Conservation (phyloP, 2,797 vertebrate species). For the Onychomys arenicola region DNA sequence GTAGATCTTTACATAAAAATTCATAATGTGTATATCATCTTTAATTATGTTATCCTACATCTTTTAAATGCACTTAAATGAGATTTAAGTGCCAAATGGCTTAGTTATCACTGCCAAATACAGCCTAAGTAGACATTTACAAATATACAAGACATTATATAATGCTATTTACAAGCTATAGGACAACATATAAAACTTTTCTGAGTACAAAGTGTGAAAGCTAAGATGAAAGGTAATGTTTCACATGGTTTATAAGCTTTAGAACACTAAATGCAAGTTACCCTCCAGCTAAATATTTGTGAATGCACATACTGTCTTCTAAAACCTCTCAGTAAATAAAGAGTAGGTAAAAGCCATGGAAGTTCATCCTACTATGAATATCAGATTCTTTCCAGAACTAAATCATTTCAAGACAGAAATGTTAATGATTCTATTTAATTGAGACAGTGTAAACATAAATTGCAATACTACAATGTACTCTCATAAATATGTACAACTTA, state of each 20-base stretch:
- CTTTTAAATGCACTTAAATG: constrained; percentile 59
- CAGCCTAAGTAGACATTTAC: constrained; percentile 54
- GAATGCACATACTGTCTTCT: background rate
- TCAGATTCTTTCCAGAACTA: constrained; percentile 45
- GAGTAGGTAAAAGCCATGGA: constrained; percentile 25
- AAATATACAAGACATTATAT: background rate
- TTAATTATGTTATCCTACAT: constrained; percentile 53
- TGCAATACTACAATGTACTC: background rate
- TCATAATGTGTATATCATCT: background rate
- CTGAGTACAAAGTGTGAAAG: constrained; percentile 56
- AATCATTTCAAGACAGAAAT: constrained; percentile 4
- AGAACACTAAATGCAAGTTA: constrained; percentile 58
- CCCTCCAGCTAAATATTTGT: constrained; percentile 30
- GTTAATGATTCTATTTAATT: background rate
- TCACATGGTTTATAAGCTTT: constrained; percentile 65
- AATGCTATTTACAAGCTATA: constrained; percentile 70
- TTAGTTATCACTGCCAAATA: constrained; percentile 55
- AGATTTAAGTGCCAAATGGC: constrained; percentile 67
- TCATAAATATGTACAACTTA: background rate
- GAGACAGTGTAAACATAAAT: background rate
- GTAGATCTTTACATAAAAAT: constrained; percentile 2
- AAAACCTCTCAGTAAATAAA: background rate
- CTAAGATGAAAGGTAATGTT: constrained; percentile 39
- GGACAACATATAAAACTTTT: constrained; percentile 64
- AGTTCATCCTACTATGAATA: constrained; percentile 11